Evolutionary conservation across 2,888 invertebrate species (phyloP), one percentile per base, ranked within the genome.

Genomic region (Parnassius orleans): DNA sequence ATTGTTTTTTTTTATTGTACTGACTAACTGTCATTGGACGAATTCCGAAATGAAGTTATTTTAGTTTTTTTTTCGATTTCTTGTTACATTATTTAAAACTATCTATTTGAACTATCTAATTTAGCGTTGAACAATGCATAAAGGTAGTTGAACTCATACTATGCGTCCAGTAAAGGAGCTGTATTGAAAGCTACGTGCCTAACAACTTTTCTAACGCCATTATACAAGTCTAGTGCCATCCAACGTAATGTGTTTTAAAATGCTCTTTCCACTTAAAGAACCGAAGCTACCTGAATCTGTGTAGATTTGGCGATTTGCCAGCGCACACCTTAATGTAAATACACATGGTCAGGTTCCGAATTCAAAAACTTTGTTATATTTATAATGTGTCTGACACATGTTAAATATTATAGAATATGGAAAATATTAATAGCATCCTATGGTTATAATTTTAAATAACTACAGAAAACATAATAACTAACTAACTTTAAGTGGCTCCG

Each of bases 201-300:
- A 57, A 62, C 65, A 55, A 57, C 68, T 69, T 64, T 60, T 65
- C 69, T 66, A 65, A 69, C 65, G 69, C 62, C 63, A 63, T 65
- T 67, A 67, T 67, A 64, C 65, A 64, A 57, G 58, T 65, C 60
- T 64, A 61, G 60, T 63, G 68, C 69, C 67, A 71, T 72, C 70
- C 70, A 58, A 50, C 65, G 72, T 74, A 74, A 73, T 74, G 71
- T 73, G 74, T 74, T 80, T 83, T 78, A 81, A 82, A 82, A 79
- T 73, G 77, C 77, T 77, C 79, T 83, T 75, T 79, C 76, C 78
- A 75, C 75, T 74, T 75, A 74, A 75, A 74, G 71, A 70, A 71
- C 72, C 66, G 68, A 71, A 72, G 76, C 71, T 71, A 72, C 74
- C 73, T 74, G 76, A 79, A 78, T 78, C 76, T 71, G 74, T 72